A percentile compares a stretch with the other conserved stretches of the same genome.
These are phyloP conservation scores for Bombylius major DNA, from an alignment of 2,888 invertebrate species.

Conservation along the genomic window DNA sequence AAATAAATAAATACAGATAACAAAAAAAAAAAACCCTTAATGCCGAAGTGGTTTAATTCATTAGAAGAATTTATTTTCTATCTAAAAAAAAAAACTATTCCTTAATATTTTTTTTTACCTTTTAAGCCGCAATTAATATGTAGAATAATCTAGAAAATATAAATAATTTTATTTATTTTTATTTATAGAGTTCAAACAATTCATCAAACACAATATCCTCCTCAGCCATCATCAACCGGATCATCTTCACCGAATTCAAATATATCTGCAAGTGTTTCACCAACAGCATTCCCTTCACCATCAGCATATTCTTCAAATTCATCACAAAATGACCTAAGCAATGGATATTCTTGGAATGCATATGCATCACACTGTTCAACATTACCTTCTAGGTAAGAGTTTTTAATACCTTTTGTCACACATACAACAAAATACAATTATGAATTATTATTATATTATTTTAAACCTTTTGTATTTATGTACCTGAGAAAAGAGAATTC, in stretches of 20 bases:
- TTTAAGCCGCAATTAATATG: too few species aligned
- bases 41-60: too few species aligned
- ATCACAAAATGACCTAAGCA: constrained; percentile 20
- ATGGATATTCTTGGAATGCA: constrained; percentile 26
- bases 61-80: too few species aligned
- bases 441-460: too few species aligned
- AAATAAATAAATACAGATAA: too few species aligned
- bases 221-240: constrained; percentile 34
- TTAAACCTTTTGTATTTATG: too few species aligned
- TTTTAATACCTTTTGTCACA: neutral
- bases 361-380: constrained; percentile 18
- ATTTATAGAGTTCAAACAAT: constrained; percentile 3
- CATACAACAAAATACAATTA: neutral
- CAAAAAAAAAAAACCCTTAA: too few species aligned
- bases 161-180: neutral
- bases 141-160: too few species aligned
- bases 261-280: constrained; percentile 32
- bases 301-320: constrained; percentile 27
- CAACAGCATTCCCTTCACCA: constrained; percentile 32
- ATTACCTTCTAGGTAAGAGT: constrained; percentile 28
- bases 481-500: too few species aligned
- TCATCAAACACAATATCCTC: constrained; percentile 25
- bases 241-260: constrained; percentile 32
- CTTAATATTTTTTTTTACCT: too few species aligned
- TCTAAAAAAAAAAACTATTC: too few species aligned